phyloP scores from a whole-genome alignment of 2,113 vertebrate genomes.

The Leucosticte australis region DNA sequence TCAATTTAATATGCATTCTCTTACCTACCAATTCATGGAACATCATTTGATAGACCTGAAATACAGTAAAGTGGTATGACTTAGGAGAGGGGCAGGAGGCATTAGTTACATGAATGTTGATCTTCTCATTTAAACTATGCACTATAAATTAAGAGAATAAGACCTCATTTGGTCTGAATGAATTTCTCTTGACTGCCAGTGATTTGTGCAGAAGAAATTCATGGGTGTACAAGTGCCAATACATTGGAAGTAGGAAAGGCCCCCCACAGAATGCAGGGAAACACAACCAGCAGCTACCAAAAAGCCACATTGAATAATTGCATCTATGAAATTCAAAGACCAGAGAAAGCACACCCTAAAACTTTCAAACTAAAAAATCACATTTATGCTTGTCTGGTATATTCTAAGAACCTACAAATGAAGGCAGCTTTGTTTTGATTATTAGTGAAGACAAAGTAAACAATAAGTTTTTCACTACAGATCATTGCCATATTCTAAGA shows the following conservation, averaged over 20 bases:
- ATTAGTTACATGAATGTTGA: not conserved
- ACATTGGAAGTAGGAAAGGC: not conserved
- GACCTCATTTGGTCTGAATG: not conserved
- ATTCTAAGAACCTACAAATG: not conserved
- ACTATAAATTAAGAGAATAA: not conserved
- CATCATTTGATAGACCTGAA: not conserved
- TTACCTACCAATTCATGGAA: not conserved
- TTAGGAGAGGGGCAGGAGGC: not conserved
- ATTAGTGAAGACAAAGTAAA: not conserved
- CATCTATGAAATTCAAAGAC: not conserved
- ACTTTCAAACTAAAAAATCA: not conserved
- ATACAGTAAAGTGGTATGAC: not conserved
- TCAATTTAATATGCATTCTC: not conserved
- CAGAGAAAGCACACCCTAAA: not conserved
- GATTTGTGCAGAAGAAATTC: not conserved
- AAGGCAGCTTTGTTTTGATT: not conserved
- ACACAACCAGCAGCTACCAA: not conserved
- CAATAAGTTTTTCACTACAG: not conserved
- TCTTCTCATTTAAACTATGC: not conserved
- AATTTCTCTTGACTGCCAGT: not conserved
- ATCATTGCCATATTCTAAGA: not conserved
- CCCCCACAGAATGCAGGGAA: not conserved
- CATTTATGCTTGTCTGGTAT: not conserved
- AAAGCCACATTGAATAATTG: not conserved
- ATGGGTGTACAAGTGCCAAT: not conserved